Percentiles rank a stretch among this genome's conserved stretches.
Evolutionary conservation across 2,888 invertebrate species (phyloP).

Genomic region (Apoda limacodes): DNA sequence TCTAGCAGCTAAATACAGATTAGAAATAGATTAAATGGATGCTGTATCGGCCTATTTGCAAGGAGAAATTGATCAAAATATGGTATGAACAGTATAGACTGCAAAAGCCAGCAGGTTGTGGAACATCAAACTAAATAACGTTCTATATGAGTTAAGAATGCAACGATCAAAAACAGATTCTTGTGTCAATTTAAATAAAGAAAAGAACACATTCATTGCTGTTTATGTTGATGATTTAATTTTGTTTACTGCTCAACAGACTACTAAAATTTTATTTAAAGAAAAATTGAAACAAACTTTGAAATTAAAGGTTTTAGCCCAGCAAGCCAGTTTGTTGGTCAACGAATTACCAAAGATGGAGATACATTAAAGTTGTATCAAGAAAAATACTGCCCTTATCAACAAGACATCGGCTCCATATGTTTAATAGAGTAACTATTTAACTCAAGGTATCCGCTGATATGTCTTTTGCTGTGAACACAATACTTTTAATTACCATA

Average conservation of each 20-base stretch:
- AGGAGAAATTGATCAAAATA: constrained; percentile 14
- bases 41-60: constrained; percentile 17
- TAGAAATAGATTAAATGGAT: constrained; percentile 18
- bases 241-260: constrained; percentile 6
- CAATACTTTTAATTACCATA: no score
- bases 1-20: constrained; percentile 8
- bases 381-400: constrained; percentile 19
- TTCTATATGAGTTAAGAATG: constrained; percentile 12
- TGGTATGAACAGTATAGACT: constrained; percentile 5
- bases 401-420: constrained; percentile 18
- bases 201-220: constrained; percentile 13
- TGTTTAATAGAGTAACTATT: no score
- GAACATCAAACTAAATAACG: constrained; percentile 14
- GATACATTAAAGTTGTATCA: no score
- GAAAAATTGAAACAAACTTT: constrained; percentile 9
- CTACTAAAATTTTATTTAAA: constrained; percentile 8
- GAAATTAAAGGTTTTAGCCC: constrained; percentile 14
- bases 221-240: constrained; percentile 20
- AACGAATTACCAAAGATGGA: constrained; percentile 12
- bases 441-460: constrained; percentile 22
- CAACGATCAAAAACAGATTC: constrained; percentile 14
- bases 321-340: constrained; percentile 13
- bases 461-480: constrained; percentile 20
- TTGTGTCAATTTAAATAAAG: constrained; percentile 15
- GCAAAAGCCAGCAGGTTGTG: constrained; percentile 13